phyloP scores from a whole-genome alignment of 2,797 vertebrate species.

The Gymnothorax reevesii region DNA sequence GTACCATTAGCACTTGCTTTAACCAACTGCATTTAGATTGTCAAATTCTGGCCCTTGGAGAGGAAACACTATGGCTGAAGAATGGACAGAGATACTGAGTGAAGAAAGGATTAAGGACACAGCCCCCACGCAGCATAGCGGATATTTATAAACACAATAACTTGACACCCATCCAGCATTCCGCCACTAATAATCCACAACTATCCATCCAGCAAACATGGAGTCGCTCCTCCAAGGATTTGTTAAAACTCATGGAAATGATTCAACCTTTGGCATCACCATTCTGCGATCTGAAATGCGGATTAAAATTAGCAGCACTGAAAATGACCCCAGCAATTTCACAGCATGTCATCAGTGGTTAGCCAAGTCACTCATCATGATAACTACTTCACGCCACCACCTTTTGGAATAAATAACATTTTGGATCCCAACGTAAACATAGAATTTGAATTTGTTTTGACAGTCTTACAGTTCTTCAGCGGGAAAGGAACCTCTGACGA shows the following conservation, averaged over 20 bases:
- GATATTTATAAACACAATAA: neutral
- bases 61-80: neutral
- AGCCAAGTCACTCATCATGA: constrained; percentile 9
- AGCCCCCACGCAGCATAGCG: neutral
- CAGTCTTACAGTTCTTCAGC: neutral
- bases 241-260: neutral
- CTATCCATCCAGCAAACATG: neutral
- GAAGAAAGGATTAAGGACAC: neutral
- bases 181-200: neutral
- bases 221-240: constrained; percentile 1
- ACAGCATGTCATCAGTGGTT: constrained; percentile 3
- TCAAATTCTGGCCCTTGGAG: neutral
- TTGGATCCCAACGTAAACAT: neutral
- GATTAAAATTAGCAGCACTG: neutral
- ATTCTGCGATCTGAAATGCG: neutral
- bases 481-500: neutral
- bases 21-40: no score
- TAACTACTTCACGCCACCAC: neutral
- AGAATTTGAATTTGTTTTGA: neutral
- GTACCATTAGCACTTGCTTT: no score
- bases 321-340: neutral
- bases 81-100: neutral
- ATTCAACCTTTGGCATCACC: neutral
- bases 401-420: constrained; percentile 5
- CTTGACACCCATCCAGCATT: neutral